Evolutionary conservation across 2,113 vertebrate genomes (phyloP).

Genomic region (Sinocyclocheilus anshuiensis): DNA sequence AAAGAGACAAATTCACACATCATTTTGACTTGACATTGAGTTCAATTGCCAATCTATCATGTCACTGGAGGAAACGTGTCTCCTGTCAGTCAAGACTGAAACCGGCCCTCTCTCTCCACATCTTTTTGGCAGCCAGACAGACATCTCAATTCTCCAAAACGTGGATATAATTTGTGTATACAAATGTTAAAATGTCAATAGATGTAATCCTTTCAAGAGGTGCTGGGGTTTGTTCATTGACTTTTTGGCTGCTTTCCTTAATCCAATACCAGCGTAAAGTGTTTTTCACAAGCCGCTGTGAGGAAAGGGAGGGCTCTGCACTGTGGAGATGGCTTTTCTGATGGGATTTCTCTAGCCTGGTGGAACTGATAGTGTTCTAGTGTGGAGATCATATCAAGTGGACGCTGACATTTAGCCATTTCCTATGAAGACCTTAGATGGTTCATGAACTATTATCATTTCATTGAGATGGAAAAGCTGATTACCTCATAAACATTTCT

Average conservation of each 20-base stretch:
- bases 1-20: background rate
- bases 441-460: too few species aligned
- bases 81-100: background rate
- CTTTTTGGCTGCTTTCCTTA: slow-evolving; percentile 73
- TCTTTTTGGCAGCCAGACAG: slow-evolving; percentile 47
- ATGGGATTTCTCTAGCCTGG: slow-evolving; percentile 48
- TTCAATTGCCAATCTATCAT: background rate
- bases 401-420: slow-evolving; percentile 6
- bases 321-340: slow-evolving; percentile 16
- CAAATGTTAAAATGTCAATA: slow-evolving; percentile 81
- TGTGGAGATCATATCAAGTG: slow-evolving; percentile 46
- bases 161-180: slow-evolving; percentile 75
- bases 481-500: too few species aligned
- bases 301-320: slow-evolving; percentile 48
- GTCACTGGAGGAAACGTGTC: background rate
- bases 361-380: slow-evolving; percentile 45
- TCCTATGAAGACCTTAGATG: too few species aligned
- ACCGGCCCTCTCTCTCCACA: background rate
- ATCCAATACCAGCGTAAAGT: slow-evolving; percentile 67
- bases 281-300: slow-evolving; percentile 72
- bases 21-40: background rate
- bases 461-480: too few species aligned
- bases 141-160: slow-evolving; percentile 65
- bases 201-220: slow-evolving; percentile 77
- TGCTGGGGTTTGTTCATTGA: slow-evolving; percentile 74